A percentile compares a stretch with the other conserved stretches of the same genome.
Conservation (phyloP, 2,113 vertebrate genomes). For the Neoarius graeffei region DNA sequence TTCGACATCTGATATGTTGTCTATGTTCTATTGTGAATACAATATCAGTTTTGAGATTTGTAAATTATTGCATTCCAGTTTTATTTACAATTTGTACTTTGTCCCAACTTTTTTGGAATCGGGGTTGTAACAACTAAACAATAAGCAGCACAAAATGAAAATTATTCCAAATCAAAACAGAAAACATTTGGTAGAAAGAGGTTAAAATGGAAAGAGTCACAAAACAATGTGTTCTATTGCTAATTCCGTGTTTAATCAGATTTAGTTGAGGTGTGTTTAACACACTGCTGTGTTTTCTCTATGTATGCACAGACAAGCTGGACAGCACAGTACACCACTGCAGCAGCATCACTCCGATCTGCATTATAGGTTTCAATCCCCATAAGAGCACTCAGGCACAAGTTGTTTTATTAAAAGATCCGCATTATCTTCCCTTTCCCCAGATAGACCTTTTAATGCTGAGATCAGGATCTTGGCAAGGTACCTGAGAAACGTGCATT, state of each 20-base stretch:
- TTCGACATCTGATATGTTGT: no score
- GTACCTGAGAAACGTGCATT: slow-evolving; percentile 25
- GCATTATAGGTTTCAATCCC: slow-evolving; percentile 40
- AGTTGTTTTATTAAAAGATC: slow-evolving; percentile 48
- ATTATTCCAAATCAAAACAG: background rate
- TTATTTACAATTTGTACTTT: no score
- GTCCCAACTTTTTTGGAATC: no score
- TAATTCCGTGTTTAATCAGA: background rate
- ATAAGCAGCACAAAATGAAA: background rate
- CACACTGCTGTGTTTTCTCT: background rate
- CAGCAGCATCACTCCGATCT: slow-evolving; percentile 23
- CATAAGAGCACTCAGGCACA: slow-evolving; percentile 28
- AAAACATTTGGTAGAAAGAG: background rate
- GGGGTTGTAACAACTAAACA: background rate
- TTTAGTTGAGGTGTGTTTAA: background rate
- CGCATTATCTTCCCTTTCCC: slow-evolving; percentile 27
- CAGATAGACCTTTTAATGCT: slow-evolving; percentile 32
- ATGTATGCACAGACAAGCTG: background rate
- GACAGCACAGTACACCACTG: slow-evolving; percentile 20
- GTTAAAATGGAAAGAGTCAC: background rate
- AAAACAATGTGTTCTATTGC: background rate
- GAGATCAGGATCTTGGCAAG: slow-evolving; percentile 40
- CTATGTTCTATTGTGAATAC: no score
- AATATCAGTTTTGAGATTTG: no score
- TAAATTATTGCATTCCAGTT: no score